phyloP scores from a whole-genome alignment of 92 coral and sea anemone species.

The Porites divaricata region DNA sequence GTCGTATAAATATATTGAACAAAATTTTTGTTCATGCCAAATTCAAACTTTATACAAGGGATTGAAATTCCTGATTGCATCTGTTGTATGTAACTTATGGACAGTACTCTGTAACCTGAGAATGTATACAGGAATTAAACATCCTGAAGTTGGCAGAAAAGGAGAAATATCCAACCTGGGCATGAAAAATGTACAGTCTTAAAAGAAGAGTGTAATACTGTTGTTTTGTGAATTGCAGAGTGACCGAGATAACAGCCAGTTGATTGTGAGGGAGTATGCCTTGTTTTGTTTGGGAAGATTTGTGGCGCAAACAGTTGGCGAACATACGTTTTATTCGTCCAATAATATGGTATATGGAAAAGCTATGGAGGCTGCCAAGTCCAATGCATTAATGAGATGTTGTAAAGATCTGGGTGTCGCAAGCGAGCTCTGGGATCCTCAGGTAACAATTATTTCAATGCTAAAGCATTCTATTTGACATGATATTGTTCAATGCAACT shows the following conservation, averaged over 20 bases:
- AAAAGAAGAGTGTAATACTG: too few species aligned
- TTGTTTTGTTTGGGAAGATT: slow-evolving; percentile 94
- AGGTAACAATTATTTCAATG: slow-evolving; percentile 53
- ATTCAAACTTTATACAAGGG: too few species aligned
- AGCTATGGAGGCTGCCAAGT: slow-evolving; percentile 99
- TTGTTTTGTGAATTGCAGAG: slow-evolving; percentile 54
- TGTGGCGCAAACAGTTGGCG: slow-evolving; percentile 96
- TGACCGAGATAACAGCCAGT: slow-evolving; percentile 96
- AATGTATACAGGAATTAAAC: too few species aligned
- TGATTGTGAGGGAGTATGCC: slow-evolving; percentile 97
- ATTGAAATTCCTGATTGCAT: too few species aligned
- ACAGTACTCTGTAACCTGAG: too few species aligned
- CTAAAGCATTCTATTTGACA: not conserved
- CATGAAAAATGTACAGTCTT: too few species aligned
- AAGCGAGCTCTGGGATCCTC: slow-evolving; percentile 99
- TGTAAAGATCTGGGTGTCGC: slow-evolving; percentile 99
- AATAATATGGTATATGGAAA: slow-evolving; percentile 98
- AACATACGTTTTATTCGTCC: slow-evolving; percentile 90
- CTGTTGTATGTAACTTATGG: too few species aligned
- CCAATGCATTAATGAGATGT: slow-evolving; percentile 97
- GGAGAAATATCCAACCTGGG: too few species aligned
- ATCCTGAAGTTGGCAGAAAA: too few species aligned
- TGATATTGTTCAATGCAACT: too few species aligned
- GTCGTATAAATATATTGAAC: too few species aligned
- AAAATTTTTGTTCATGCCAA: too few species aligned